Conservation (phyloP, 2,113 vertebrate genomes). For the Festucalex cinctus region DNA sequence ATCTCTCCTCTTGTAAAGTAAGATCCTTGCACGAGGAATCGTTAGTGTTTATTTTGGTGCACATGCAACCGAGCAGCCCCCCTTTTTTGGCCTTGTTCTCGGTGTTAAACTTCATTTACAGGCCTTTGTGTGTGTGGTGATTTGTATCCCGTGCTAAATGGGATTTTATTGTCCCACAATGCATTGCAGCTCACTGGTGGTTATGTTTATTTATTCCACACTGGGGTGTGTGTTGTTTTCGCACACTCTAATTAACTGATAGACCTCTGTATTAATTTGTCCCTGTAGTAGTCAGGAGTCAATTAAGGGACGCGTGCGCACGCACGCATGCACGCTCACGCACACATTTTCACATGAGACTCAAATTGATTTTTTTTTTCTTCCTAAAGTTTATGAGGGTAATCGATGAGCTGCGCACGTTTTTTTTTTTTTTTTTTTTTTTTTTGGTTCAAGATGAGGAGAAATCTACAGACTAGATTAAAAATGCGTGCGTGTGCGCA, state of each 20-base stretch:
- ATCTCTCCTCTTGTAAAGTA: constrained; percentile 52
- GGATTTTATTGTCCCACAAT: neutral
- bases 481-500: constrained; percentile 25
- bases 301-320: constrained; percentile 66
- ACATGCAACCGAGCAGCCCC: constrained; percentile 41
- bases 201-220: constrained; percentile 8
- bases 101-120: constrained; percentile 37
- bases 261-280: constrained; percentile 83
- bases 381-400: constrained; percentile 21
- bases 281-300: constrained; percentile 81
- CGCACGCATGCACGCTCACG: constrained; percentile 33
- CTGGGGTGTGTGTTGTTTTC: neutral
- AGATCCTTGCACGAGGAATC: constrained; percentile 64
- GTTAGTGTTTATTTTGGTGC: constrained; percentile 69
- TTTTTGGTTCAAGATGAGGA: constrained; percentile 39
- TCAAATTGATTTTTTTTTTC: constrained; percentile 29
- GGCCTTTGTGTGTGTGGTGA: neutral
- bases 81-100: constrained; percentile 11
- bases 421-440: constrained; percentile 31
- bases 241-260: constrained; percentile 83
- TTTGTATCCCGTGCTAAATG: neutral
- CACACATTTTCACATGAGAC: constrained; percentile 29
- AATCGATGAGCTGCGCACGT: constrained; percentile 38
- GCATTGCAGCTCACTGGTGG: neutral
- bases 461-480: constrained; percentile 3